Conservation (phyloP, 2,888 invertebrate species). For the Leptinotarsa tumamoca region DNA sequence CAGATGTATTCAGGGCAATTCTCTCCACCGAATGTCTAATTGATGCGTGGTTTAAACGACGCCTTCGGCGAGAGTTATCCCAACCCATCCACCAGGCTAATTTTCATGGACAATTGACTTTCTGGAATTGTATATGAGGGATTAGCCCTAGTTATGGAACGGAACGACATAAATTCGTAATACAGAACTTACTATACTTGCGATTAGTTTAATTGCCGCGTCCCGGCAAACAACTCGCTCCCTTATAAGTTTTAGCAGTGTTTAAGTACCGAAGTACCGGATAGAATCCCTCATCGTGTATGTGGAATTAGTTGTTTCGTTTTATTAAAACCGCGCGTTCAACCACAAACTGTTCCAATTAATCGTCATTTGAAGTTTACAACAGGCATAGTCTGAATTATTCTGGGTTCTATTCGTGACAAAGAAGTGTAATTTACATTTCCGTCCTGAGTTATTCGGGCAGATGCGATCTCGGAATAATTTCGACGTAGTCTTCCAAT, state of each 20-base stretch:
- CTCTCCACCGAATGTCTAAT: background rate
- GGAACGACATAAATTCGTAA: slow-evolving; percentile 58
- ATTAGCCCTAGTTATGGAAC: slow-evolving; percentile 58
- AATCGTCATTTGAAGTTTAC: slow-evolving; percentile 50
- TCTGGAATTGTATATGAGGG: slow-evolving; percentile 60
- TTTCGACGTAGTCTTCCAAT: too few relatives aligned
- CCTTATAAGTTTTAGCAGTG: slow-evolving; percentile 50
- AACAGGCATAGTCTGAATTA: slow-evolving; percentile 36
- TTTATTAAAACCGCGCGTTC: slow-evolving; percentile 48
- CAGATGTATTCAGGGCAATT: too few relatives aligned
- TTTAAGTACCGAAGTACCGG: slow-evolving; percentile 46
- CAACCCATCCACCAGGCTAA: slow-evolving; percentile 47
- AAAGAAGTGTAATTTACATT: slow-evolving; percentile 21
- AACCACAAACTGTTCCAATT: slow-evolving; percentile 46
- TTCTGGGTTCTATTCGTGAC: slow-evolving; percentile 23
- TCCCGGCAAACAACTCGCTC: slow-evolving; percentile 54
- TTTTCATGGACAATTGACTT: slow-evolving; percentile 61
- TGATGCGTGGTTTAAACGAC: background rate
- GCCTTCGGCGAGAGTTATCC: background rate
- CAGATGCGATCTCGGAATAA: too few relatives aligned
- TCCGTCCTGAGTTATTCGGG: background rate
- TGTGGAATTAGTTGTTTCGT: slow-evolving; percentile 54
- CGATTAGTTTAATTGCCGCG: slow-evolving; percentile 61
- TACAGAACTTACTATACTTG: slow-evolving; percentile 52
- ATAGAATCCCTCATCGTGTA: slow-evolving; percentile 53